Evolutionary conservation across 2,888 invertebrate genomes (phyloP).

Genomic region (Nyleta sp.): DNA sequence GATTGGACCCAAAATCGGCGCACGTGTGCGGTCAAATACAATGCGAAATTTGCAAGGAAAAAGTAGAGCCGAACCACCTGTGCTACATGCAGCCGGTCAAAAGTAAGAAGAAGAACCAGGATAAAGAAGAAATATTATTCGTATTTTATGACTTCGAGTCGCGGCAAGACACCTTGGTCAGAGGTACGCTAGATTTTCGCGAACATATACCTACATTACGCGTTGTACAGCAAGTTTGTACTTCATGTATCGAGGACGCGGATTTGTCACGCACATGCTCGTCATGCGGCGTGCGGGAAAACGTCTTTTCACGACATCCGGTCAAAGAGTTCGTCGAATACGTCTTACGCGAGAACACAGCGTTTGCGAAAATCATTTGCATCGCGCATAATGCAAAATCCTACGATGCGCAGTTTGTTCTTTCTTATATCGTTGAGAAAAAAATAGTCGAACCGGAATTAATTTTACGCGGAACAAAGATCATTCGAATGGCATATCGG

Average conservation of each 20-base stretch:
- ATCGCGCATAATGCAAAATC: conserved; percentile 49
- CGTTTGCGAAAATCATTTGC: conserved; percentile 47
- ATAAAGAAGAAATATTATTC: neutral
- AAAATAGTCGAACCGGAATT: conserved; percentile 81
- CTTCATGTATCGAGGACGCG: conserved; percentile 4
- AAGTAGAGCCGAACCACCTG: neutral
- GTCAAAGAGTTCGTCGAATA: conserved; percentile 46
- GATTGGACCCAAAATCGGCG: neutral
- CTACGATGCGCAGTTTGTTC: conserved; percentile 70
- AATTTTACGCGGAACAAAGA: conserved; percentile 28
- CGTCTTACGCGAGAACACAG: conserved; percentile 17
- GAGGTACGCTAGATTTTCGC: neutral
- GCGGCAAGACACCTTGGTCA: neutral
- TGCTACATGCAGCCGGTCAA: neutral
- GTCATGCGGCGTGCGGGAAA: conserved; percentile 33
- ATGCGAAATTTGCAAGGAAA: neutral
- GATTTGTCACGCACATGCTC: neutral
- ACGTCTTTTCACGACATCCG: conserved; percentile 33
- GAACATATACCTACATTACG: conserved; percentile 27
- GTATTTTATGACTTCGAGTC: conserved; percentile 2
- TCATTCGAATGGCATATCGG: conserved; percentile 23
- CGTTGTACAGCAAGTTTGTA: conserved; percentile 20
- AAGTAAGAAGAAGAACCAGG: too few species aligned
- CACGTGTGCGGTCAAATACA: neutral
- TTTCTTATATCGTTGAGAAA: conserved; percentile 1